Percentiles rank a stretch among this genome's conserved stretches.
These are phyloP conservation scores for Axinella damicornis DNA, from an alignment of 37 sponge, comb jelly and placozoan genomes.

Conservation along the genomic window DNA sequence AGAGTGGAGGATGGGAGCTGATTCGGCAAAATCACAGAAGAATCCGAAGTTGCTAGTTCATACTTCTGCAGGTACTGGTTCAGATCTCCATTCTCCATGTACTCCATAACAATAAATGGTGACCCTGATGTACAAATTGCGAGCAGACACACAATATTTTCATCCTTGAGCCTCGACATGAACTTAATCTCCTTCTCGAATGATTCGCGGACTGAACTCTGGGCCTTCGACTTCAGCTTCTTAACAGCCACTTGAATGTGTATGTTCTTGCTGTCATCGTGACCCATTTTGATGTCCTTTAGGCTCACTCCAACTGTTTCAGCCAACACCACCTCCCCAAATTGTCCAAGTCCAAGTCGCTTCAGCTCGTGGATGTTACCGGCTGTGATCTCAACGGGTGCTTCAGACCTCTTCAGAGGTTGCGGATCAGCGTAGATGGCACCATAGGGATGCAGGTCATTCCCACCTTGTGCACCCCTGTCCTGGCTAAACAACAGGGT, in stretches of 20 bases:
- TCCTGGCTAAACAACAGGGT: slow-evolving; percentile 20
- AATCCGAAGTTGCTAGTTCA: neutral
- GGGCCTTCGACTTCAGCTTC: slow-evolving; percentile 53
- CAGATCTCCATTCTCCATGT: slow-evolving; percentile 94
- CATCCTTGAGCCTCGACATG: slow-evolving; percentile 76
- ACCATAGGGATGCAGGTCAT: slow-evolving; percentile 58
- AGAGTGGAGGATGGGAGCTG: slow-evolving; percentile 39
- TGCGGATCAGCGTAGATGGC: slow-evolving; percentile 72
- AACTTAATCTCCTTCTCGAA: slow-evolving; percentile 89
- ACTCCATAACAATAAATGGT: slow-evolving; percentile 89
- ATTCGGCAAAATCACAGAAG: neutral
- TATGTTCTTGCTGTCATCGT: neutral
- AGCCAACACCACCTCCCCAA: slow-evolving; percentile 85
- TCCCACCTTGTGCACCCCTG: neutral
- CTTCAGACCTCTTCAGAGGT: neutral
- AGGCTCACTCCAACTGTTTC: slow-evolving; percentile 60
- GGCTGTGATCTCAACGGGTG: slow-evolving; percentile 14
- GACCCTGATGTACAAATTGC: slow-evolving; percentile 48
- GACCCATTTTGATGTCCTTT: slow-evolving; percentile 54
- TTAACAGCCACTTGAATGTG: slow-evolving; percentile 76
- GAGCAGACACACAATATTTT: slow-evolving; percentile 72
- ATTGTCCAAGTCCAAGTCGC: slow-evolving; percentile 76
- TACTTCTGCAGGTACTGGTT: slow-evolving; percentile 75
- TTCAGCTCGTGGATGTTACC: slow-evolving; percentile 37
- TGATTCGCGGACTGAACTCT: slow-evolving; percentile 15